Evolutionary conservation across 1,140 invertebrate genomes (phyloP).

Genomic region (Cardiocondyla obscurior): DNA sequence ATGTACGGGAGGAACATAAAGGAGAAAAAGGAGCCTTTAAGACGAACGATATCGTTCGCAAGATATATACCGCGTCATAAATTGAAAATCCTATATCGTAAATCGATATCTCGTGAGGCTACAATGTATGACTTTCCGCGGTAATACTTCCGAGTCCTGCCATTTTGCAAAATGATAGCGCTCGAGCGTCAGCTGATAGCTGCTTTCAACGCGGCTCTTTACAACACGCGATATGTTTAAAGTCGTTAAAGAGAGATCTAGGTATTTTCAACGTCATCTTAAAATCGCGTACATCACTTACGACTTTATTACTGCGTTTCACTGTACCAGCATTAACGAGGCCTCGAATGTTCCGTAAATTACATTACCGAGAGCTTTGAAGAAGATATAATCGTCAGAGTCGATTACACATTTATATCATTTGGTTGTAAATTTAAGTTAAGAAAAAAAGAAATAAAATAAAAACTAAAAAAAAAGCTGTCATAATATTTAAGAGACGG

Average conservation of each 20-base stretch:
- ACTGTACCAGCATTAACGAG: neutral
- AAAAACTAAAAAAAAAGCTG: neutral
- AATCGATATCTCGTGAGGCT: constrained; percentile 18
- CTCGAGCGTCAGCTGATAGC: neutral
- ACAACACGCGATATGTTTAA: neutral
- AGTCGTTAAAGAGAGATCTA: neutral
- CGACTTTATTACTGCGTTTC: neutral
- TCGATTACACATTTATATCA: neutral
- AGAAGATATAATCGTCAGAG: neutral
- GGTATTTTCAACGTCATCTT: neutral
- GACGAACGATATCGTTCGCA: neutral
- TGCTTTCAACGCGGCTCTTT: constrained; percentile 12
- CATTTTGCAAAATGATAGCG: constrained; percentile 29
- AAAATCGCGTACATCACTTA: neutral
- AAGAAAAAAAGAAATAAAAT: too few species aligned
- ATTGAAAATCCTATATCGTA: constrained; percentile 33
- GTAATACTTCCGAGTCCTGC: constrained; percentile 20
- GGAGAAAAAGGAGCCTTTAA: neutral
- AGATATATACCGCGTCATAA: constrained; percentile 16
- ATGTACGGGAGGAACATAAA: neutral
- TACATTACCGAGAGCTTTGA: neutral
- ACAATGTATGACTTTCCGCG: constrained; percentile 18
- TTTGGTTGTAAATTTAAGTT: neutral
- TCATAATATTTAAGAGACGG: too few species aligned
- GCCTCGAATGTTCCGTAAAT: neutral